A percentile compares a stretch with the other conserved stretches of the same genome.
Conservation (phyloP, 2,113 vertebrate genomes). For the Aptenodytes forsteri region DNA sequence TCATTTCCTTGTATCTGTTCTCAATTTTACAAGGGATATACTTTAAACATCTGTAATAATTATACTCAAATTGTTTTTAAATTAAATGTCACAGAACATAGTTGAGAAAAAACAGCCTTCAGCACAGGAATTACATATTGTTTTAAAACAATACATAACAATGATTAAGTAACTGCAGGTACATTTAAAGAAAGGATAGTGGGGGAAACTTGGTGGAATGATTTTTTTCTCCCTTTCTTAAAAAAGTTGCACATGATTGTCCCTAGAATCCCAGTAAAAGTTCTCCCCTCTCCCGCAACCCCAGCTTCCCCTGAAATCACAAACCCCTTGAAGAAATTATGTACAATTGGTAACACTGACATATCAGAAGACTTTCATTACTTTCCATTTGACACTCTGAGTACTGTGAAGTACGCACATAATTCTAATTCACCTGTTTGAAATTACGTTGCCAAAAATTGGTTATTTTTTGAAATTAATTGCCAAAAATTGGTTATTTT, state of each 20-base stretch:
- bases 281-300: fast-evolving
- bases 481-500: not conserved
- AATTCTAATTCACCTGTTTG: not conserved
- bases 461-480: too few relatives aligned
- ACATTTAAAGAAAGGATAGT: not conserved
- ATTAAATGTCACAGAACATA: constrained; percentile 31
- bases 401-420: not conserved
- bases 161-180: not conserved
- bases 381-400: not conserved
- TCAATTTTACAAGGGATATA: constrained; percentile 13
- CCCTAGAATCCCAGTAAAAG: not conserved
- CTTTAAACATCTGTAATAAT: constrained; percentile 51
- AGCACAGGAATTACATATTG: not conserved
- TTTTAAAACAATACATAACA: not conserved
- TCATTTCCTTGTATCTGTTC: constrained; percentile 37
- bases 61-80: constrained; percentile 18
- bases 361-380: not conserved
- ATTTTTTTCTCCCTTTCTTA: not conserved
- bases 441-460: not conserved
- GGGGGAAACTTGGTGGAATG: not conserved
- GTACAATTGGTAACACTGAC: fast-evolving
- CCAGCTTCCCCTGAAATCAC: not conserved
- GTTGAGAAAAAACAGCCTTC: constrained; percentile 16
- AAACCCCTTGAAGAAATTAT: not conserved
- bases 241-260: not conserved